phyloP scores from a whole-genome alignment of 2,888 invertebrate species.

The Andrena marginata region DNA sequence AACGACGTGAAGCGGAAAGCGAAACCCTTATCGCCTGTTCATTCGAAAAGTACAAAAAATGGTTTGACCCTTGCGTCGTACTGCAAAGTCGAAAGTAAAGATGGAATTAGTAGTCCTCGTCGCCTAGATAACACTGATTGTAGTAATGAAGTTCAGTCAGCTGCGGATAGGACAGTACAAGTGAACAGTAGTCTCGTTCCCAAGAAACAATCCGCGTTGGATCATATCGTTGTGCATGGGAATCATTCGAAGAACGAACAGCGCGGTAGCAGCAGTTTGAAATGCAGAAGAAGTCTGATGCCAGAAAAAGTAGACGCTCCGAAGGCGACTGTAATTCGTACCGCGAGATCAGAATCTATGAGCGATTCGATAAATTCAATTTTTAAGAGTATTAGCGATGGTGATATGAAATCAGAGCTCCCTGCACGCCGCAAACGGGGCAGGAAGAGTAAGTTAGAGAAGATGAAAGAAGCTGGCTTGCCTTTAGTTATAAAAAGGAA shows the following conservation, averaged over 20 bases:
- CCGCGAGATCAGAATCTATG: not conserved
- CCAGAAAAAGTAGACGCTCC: not conserved
- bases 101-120: not conserved
- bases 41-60: slow-evolving; percentile 13
- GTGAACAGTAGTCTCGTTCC: not conserved
- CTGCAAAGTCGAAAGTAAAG: not conserved
- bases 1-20: slow-evolving; percentile 31
- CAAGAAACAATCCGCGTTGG: not conserved
- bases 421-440: slow-evolving; percentile 25
- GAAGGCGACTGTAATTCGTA: not conserved
- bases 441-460: slow-evolving; percentile 15
- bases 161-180: not conserved
- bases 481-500: not conserved
- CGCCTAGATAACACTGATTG: not conserved
- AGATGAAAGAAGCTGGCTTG: not conserved
- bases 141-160: not conserved
- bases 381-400: not conserved
- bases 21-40: slow-evolving; percentile 6
- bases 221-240: not conserved
- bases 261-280: not conserved
- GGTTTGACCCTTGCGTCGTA: not conserved
- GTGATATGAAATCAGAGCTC: not conserved
- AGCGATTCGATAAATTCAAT: not conserved
- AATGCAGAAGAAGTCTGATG: not conserved
- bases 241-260: not conserved